A percentile compares a stretch with the other conserved stretches of the same genome.
Evolutionary conservation across 2,888 invertebrate species (phyloP).

Genomic region (Drosophila peninsularis): DNA sequence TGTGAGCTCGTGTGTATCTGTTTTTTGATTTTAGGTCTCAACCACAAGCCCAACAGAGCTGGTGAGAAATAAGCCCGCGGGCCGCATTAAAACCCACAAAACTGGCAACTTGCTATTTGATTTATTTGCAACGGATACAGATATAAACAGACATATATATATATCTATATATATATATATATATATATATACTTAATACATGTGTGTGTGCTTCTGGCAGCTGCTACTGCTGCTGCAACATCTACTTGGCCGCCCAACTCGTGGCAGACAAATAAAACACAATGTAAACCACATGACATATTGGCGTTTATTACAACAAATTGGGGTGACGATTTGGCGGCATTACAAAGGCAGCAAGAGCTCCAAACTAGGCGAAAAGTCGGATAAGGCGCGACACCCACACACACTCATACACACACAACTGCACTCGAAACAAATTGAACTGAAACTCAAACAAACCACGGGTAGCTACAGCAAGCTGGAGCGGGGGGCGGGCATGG

Average conservation of each 20-base stretch:
- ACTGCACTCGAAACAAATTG: slow-evolving; percentile 51
- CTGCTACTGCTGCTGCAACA: slow-evolving; percentile 35
- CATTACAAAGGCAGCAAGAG: slow-evolving; percentile 53
- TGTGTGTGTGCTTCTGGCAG: slow-evolving; percentile 8
- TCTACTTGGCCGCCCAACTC: slow-evolving; percentile 27
- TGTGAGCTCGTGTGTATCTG: slow-evolving; percentile 2
- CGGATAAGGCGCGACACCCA: slow-evolving; percentile 62
- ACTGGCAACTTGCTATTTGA: slow-evolving; percentile 65
- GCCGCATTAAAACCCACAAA: slow-evolving; percentile 61
- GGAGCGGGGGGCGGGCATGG: background rate
- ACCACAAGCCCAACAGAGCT: slow-evolving; percentile 62
- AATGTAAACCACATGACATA: slow-evolving; percentile 75
- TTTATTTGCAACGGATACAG: slow-evolving; percentile 71
- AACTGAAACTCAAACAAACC: slow-evolving; percentile 71
- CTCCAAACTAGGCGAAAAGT: slow-evolving; percentile 59
- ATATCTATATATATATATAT: slow-evolving; percentile 17
- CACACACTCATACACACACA: slow-evolving; percentile 17
- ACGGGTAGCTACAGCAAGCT: slow-evolving; percentile 20
- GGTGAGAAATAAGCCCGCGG: slow-evolving; percentile 52
- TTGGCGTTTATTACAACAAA: slow-evolving; percentile 82
- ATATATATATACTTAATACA: background rate
- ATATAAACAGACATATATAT: slow-evolving; percentile 22
- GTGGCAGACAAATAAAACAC: slow-evolving; percentile 51
- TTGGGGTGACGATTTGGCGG: slow-evolving; percentile 78
- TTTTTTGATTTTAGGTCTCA: slow-evolving; percentile 49